These are phyloP conservation scores for Drosophila sordidula DNA, from an alignment of 2,888 invertebrate species.

Conservation along the genomic window DNA sequence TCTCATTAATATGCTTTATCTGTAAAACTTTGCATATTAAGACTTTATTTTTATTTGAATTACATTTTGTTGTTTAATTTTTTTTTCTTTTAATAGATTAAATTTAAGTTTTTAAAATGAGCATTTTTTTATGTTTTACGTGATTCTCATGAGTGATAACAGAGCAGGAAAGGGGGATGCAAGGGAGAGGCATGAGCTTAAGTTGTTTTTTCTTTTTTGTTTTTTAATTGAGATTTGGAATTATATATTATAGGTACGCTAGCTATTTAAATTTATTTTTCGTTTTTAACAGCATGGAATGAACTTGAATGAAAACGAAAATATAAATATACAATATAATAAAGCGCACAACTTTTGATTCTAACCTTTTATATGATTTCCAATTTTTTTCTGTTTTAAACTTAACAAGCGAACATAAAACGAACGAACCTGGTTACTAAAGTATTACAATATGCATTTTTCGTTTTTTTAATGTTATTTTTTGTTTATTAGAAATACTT, in stretches of 20 bases:
- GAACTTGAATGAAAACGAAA: conserved; percentile 64
- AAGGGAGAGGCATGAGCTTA: conserved; percentile 20
- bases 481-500: conserved; percentile 72
- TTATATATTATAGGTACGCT: conserved; percentile 43
- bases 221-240: conserved; percentile 50
- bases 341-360: conserved; percentile 49
- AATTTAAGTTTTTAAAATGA: conserved; percentile 63
- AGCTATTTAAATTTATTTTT: conserved; percentile 45
- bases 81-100: conserved; percentile 38
- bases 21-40: conserved; percentile 37
- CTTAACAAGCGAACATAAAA: conserved; percentile 74
- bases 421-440: conserved; percentile 26
- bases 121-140: conserved; percentile 57
- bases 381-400: conserved; percentile 45
- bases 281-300: conserved; percentile 71
- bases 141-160: conserved; percentile 44
- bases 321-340: conserved; percentile 47
- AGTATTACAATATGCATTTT: conserved; percentile 54
- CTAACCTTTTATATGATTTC: conserved; percentile 22
- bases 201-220: neutral
- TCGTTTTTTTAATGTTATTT: conserved; percentile 29
- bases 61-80: conserved; percentile 24
- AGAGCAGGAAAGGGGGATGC: conserved; percentile 13
- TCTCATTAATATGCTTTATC: conserved; percentile 29
- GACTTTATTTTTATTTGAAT: conserved; percentile 33